A percentile compares a stretch with the other conserved stretches of the same genome.
These are phyloP conservation scores for Dicyrtoma fusca DNA, from an alignment of 2,888 invertebrate species.

Conservation along the genomic window DNA sequence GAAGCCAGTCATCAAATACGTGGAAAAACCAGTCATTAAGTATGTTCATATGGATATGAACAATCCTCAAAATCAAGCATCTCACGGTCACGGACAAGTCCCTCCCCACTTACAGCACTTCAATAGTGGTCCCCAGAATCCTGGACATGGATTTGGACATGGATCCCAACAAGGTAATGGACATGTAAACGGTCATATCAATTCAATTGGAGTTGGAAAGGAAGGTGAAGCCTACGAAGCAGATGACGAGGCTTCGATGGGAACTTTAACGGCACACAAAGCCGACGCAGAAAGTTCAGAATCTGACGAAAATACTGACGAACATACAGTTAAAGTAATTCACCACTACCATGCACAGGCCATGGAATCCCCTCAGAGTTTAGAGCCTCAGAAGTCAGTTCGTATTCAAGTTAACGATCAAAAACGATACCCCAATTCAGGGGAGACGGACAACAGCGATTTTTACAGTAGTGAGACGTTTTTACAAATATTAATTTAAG, in stretches of 20 bases:
- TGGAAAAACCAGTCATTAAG: constrained; percentile 32
- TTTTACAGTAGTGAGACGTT: constrained; percentile 17
- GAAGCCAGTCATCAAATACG: constrained; percentile 36
- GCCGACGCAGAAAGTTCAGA: neutral
- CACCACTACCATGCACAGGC: constrained; percentile 12
- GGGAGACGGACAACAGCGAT: neutral
- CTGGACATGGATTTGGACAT: neutral
- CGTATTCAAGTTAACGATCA: too few relatives aligned
- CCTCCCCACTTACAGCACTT: too few relatives aligned
- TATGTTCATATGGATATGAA: neutral
- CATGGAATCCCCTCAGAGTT: neutral
- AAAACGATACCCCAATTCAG: too few relatives aligned
- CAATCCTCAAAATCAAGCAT: too few relatives aligned
- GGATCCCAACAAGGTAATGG: neutral
- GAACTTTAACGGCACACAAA: too few relatives aligned
- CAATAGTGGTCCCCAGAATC: too few relatives aligned
- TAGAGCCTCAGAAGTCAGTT: neutral
- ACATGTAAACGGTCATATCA: neutral
- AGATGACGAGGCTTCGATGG: too few relatives aligned
- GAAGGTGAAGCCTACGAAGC: constrained; percentile 21
- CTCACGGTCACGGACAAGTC: too few relatives aligned
- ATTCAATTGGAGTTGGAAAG: neutral
- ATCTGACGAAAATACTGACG: neutral
- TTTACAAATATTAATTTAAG: too few relatives aligned
- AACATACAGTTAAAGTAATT: neutral